Evolutionary conservation across 64 coral and sea anemone species (phyloP).

Genomic region (Acropora yongei): DNA sequence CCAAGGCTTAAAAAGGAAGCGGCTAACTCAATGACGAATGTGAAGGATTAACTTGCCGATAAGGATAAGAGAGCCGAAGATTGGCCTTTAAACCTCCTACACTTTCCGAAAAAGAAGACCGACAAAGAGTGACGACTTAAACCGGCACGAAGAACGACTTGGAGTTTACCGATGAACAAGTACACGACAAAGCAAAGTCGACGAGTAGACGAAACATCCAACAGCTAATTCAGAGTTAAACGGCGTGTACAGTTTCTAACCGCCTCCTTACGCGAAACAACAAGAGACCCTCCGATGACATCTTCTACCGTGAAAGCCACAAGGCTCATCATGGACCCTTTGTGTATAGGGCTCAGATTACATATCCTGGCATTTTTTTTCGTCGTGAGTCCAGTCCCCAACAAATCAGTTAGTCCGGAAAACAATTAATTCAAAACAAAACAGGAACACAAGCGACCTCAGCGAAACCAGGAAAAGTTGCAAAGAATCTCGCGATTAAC

Average conservation of each 20-base stretch:
- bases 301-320: neutral
- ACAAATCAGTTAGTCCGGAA: too few species aligned
- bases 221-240: neutral
- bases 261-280: neutral
- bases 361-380: neutral
- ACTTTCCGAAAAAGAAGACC: constrained; percentile 43
- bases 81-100: constrained; percentile 29
- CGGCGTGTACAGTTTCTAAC: neutral
- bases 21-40: constrained; percentile 5
- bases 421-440: too few species aligned
- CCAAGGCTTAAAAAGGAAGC: neutral
- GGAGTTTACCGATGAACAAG: constrained; percentile 3
- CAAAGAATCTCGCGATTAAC: too few species aligned
- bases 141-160: neutral
- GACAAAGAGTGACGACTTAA: neutral
- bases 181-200: neutral
- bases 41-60: constrained; percentile 16
- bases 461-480: too few species aligned
- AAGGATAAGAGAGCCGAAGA: constrained; percentile 28
- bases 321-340: constrained; percentile 25
- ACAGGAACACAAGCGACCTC: too few species aligned
- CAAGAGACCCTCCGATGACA: constrained; percentile 33
- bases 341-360: neutral
- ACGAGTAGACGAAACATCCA: neutral
- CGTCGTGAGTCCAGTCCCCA: neutral